Base-by-base conservation (phyloP, 2,888 invertebrate genomes). In the Lumbricus terrestris region DNA sequence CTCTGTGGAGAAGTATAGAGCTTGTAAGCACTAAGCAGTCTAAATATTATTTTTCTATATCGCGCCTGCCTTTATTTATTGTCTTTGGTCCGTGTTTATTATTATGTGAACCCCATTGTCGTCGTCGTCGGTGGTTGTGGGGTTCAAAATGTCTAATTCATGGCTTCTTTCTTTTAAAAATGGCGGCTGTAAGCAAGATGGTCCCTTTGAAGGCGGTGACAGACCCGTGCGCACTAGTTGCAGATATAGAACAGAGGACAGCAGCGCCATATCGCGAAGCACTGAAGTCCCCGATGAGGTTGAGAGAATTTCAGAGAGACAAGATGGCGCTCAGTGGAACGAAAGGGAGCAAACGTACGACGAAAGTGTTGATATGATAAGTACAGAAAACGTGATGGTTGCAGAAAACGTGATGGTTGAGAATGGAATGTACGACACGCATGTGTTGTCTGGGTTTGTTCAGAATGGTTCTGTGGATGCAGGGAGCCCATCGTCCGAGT, bases 71-170 rank as follows among this genome's bases (percentile, higher is more conserved):
- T 69, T 69, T 40, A 15, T 11, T 47, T 69, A 47, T n/a, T 69
- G 69, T 69, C 69, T 69, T 69, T 69, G 69, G 69, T 69, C 69
- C 69, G 8, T 69, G 69, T 69, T 69, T 69, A 69, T 16, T n/a
- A 0, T 69, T 69, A 23, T 69, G 69, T 69, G n/a, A 69, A 69
- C 69, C 69, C 69, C 69, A 11, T 69, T 13, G n/a, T 69, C 69
- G 69, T 85, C 35, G 85, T 34, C 35, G 85, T 16, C 15, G 18
- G 34, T 85, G 37, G 33, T 83, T 35, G 34, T 37, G 85, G 85
- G 85, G 85, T 34, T 85, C 85, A 85, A 85, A 85, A 85, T 85
- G 85, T 85, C 85, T 37, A 85, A 34, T 3, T 20, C 85, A 85
- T 37, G 85, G 85, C 37, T 37, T 85, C 85, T 37, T 20, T 23